phyloP scores from a whole-genome alignment of 2,797 vertebrate species.

The Sphenopsis melanotis region DNA sequence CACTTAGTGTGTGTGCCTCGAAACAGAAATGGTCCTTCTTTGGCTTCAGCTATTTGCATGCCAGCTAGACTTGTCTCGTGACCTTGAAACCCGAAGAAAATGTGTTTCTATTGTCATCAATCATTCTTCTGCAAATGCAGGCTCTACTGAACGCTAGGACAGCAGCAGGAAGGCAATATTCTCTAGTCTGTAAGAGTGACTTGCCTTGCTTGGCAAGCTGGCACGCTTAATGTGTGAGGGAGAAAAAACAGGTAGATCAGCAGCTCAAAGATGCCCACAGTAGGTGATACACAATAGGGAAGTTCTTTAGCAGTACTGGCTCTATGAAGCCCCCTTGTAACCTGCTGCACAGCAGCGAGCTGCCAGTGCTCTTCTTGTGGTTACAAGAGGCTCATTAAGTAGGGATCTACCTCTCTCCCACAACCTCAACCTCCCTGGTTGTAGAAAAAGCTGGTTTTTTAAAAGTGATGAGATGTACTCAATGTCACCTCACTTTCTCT shows the following conservation, averaged over 20 bases:
- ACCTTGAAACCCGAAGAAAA: neutral
- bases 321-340: neutral
- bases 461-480: neutral
- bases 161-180: neutral
- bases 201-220: neutral
- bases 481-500: neutral
- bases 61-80: neutral
- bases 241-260: neutral
- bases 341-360: neutral
- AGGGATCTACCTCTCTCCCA: neutral
- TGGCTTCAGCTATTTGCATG: neutral
- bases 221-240: fast-evolving
- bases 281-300: neutral
- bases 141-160: neutral
- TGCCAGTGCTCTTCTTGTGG: neutral
- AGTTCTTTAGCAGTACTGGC: neutral
- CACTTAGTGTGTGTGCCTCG: neutral
- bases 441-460: neutral
- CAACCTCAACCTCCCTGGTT: neutral
- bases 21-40: neutral
- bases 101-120: neutral
- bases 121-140: neutral
- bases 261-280: neutral
- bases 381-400: neutral
- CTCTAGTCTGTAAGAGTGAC: neutral